Evolutionary conservation across 2,797 vertebrate species (phyloP).

Genomic region (Selene dorsalis): DNA sequence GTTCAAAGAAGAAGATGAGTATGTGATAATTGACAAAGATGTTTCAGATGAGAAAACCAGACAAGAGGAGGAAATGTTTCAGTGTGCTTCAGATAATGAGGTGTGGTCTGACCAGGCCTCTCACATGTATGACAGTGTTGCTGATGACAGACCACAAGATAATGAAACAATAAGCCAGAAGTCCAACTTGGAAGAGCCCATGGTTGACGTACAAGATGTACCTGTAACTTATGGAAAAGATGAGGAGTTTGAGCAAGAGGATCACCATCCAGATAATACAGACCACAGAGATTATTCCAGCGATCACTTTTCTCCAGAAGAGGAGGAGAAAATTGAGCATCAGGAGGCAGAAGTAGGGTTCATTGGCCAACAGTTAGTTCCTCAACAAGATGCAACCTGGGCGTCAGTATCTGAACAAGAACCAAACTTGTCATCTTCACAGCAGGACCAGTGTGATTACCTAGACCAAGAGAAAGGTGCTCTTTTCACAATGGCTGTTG

Average conservation of each 20-base stretch:
- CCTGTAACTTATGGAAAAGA: conserved; percentile 22
- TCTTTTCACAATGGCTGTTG: background rate
- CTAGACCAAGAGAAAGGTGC: too few relatives aligned
- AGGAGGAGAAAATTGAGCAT: conserved; percentile 3
- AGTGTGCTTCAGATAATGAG: background rate
- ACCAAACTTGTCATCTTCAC: background rate
- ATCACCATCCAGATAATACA: background rate
- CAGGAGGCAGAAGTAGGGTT: conserved; percentile 2
- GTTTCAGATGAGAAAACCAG: background rate
- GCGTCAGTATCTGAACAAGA: background rate
- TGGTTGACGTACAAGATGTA: background rate
- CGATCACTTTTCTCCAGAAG: background rate
- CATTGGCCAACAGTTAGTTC: background rate
- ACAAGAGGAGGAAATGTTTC: conserved; percentile 29
- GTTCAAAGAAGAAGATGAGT: conserved; percentile 23
- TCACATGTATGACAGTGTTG: background rate
- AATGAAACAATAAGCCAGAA: background rate
- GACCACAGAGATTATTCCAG: background rate
- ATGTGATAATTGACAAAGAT: background rate
- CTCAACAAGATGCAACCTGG: background rate
- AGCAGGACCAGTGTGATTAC: conserved; percentile 19
- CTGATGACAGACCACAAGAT: conserved; percentile 1
- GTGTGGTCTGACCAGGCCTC: background rate
- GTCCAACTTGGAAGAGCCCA: background rate
- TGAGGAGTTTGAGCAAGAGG: conserved; percentile 13